Conservation (phyloP, 2,113 vertebrate species). For the Hucho hucho region DNA sequence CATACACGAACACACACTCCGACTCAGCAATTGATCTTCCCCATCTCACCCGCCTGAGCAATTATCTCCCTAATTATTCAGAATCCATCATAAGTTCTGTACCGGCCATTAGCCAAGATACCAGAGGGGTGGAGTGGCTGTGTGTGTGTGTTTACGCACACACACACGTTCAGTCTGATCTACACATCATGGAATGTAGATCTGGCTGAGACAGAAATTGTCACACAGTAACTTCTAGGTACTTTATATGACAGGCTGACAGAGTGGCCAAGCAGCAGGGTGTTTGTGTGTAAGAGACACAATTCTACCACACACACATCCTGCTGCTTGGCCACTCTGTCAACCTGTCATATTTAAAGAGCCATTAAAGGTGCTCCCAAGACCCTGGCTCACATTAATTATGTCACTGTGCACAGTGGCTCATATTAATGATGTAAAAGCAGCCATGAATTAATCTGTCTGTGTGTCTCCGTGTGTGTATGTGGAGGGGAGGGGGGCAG, state of each 20-base stretch:
- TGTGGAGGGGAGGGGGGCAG: neutral
- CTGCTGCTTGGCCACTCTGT: constrained; percentile 8
- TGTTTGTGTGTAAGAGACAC: neutral
- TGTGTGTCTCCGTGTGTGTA: constrained; percentile 24
- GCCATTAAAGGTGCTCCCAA: constrained; percentile 54
- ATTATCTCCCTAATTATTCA: constrained; percentile 78
- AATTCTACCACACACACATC: neutral
- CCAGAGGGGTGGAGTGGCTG: constrained; percentile 42
- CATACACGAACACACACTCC: constrained; percentile 5
- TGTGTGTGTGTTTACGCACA: constrained; percentile 23
- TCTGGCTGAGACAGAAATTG: no score
- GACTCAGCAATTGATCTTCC: constrained; percentile 67
- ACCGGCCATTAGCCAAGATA: constrained; percentile 58
- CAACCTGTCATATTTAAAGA: no score
- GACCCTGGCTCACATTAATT: constrained; percentile 61
- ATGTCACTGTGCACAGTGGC: constrained; percentile 63
- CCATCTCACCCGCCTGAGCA: constrained; percentile 52
- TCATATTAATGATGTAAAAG: constrained; percentile 67
- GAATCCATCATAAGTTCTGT: constrained; percentile 67
- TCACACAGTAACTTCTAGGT: no score
- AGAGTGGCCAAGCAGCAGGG: constrained; percentile 2
- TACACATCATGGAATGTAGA: constrained; percentile 20
- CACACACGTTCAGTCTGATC: neutral
- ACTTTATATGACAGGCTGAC: no score
- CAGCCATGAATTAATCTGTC: neutral